phyloP scores from a whole-genome alignment of 2,113 vertebrate genomes.

The Zosterops pallidus region DNA sequence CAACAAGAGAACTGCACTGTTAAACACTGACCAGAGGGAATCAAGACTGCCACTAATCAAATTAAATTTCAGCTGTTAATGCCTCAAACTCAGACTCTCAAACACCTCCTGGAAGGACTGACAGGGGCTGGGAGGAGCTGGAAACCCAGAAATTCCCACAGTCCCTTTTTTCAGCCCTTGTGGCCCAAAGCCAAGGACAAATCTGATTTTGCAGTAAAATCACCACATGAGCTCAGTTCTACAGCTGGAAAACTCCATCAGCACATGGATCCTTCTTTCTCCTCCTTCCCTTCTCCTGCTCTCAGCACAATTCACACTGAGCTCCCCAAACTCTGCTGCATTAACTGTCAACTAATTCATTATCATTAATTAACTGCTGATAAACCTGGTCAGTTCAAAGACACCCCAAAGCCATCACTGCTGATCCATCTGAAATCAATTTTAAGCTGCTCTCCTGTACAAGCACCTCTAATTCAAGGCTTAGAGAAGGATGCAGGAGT shows the following conservation, averaged over 20 bases:
- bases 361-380: neutral
- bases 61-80: neutral
- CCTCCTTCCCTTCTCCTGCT: neutral
- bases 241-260: neutral
- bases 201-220: neutral
- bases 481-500: neutral
- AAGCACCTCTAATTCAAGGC: neutral
- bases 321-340: neutral
- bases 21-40: neutral
- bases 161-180: neutral
- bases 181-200: neutral
- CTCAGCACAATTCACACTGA: neutral
- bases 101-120: neutral
- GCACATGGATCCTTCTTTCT: neutral
- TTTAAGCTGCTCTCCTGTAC: neutral
- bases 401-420: neutral
- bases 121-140: neutral
- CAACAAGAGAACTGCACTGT: neutral
- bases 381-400: neutral
- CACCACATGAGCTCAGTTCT: rapidly evolving
- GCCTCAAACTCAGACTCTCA: neutral
- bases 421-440: neutral
- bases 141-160: too few species aligned
- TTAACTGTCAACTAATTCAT: neutral
- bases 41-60: rapidly evolving